Base-by-base conservation (phyloP, 2,113 vertebrate species). In the Anguilla rostrata region DNA sequence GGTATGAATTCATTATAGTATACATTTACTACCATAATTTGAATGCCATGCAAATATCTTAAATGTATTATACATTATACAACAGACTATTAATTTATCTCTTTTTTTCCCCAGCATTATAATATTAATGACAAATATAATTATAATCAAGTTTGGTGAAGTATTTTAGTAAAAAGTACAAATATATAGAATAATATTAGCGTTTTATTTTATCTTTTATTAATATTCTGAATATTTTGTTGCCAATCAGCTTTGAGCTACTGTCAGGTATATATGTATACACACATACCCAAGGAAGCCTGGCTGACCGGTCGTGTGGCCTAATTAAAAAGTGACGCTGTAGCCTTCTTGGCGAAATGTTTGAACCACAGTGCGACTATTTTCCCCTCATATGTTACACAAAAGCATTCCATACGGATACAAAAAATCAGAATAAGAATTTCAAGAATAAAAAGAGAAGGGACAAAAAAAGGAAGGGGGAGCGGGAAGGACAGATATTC, bases 311-410 rank as follows among this genome's bases (percentile, higher is more conserved):
- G 84, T 91, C 91, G 89, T 89, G 91, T 89, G 87, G 89, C 88
- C 90, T 91, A 87, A 89, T 93, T 94, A 94, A 95, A 96, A 95
- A 95, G 94, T 95, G 95, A 95, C 92, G 94, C 92, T 94, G 90
- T 95, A 93, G 91, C 88, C 93, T 92, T 89, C 87, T 92, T 94
- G 89, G 90, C 89, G 92, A 93, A 90, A 90, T 83, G 88, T 87
- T 91, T 90, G 89, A 94, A 92, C 90, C 92, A 94, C 91, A 93
- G 90, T 89, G 82, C 92, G 89, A 92, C 85, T 89, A 90, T 66
- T 88, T 46, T 83, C 89, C 88, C 66, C 83, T 81, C 81, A 84
- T 91, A 93, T 91, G 87, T 91, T 91, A 92, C 91, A 94, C 87
- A 91, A 93, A 89, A 92, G 91, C 80, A 91, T 92, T 93, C 89